A percentile compares a stretch with the other conserved stretches of the same genome.
Conservation (phyloP, 2,113 vertebrate species). For the Chaenogobius annularis region DNA sequence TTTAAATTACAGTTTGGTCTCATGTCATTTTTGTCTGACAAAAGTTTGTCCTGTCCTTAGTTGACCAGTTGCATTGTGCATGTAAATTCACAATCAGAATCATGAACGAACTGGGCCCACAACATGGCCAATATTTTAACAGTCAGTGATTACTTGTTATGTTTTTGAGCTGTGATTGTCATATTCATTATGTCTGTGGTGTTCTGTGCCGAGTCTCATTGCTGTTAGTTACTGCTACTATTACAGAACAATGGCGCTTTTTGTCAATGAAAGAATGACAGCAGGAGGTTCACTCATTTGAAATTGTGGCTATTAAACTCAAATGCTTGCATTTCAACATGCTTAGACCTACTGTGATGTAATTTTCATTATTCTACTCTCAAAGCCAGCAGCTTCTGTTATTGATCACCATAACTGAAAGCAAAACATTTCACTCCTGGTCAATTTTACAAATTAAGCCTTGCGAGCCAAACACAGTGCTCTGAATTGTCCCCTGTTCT, state of each 20-base stretch:
- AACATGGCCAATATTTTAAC: not conserved
- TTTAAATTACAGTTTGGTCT: no score
- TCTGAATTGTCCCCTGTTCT: conserved; percentile 19
- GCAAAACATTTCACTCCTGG: conserved; percentile 38
- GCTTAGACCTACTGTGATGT: conserved; percentile 13
- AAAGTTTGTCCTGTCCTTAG: no score
- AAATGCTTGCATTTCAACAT: conserved; percentile 23
- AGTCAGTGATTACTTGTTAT: not conserved
- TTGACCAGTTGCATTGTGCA: no score
- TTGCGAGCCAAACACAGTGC: conserved; percentile 30
- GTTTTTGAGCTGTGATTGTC: conserved; percentile 6
- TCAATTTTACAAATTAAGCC: conserved; percentile 40
- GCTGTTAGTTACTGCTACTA: conserved; percentile 10
- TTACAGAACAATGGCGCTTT: conserved; percentile 30
- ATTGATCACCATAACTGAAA: conserved; percentile 29
- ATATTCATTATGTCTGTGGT: conserved; percentile 8
- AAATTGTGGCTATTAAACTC: conserved; percentile 16
- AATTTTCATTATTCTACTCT: not conserved
- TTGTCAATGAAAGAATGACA: conserved; percentile 37
- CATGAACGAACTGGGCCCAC: not conserved
- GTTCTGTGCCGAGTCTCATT: conserved; percentile 18
- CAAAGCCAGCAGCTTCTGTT: not conserved
- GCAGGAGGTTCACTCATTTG: conserved; percentile 23
- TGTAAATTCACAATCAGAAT: not conserved
- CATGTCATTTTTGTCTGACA: no score